These are phyloP conservation scores for Xylophagus ater DNA, from an alignment of 2,888 invertebrate species.

Conservation along the genomic window DNA sequence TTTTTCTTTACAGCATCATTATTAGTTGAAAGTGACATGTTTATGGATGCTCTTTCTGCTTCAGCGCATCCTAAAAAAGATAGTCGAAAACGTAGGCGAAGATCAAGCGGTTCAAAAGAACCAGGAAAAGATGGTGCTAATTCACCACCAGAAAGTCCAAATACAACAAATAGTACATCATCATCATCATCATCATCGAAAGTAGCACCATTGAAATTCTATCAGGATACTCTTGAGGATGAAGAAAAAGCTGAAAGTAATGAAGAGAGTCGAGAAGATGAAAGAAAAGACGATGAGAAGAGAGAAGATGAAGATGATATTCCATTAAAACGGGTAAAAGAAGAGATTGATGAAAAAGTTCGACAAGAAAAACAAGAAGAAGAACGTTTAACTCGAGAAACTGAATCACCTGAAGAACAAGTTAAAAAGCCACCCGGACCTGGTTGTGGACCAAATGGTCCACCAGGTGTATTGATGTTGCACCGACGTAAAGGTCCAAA, in stretches of 20 bases:
- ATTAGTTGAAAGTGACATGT: slow-evolving; percentile 82
- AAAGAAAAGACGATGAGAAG: slow-evolving; percentile 44
- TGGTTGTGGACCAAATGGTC: slow-evolving; percentile 45
- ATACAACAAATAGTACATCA: slow-evolving; percentile 31
- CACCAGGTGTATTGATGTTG: slow-evolving; percentile 60
- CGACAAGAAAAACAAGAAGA: slow-evolving; percentile 26
- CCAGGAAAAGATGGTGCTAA: slow-evolving; percentile 49
- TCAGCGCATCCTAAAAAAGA: slow-evolving; percentile 63
- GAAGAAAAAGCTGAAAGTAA: slow-evolving; percentile 7
- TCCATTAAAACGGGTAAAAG: slow-evolving; percentile 35
- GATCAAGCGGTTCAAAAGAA: slow-evolving; percentile 47
- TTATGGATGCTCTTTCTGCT: slow-evolving; percentile 81
- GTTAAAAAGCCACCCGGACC: slow-evolving; percentile 29
- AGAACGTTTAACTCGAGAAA: slow-evolving; percentile 13
- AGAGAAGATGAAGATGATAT: slow-evolving; percentile 34
- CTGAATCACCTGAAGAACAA: slow-evolving; percentile 17
- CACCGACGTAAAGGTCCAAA: slow-evolving; percentile 68
- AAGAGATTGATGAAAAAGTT: slow-evolving; percentile 36
- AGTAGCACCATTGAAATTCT: slow-evolving; percentile 63
- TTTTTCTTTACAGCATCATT: slow-evolving; percentile 51
- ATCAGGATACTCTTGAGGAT: slow-evolving; percentile 77
- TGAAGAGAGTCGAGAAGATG: slow-evolving; percentile 43
- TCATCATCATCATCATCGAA: slow-evolving; percentile 17
- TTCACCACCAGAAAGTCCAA: slow-evolving; percentile 46
- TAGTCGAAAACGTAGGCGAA: slow-evolving; percentile 66